These are phyloP conservation scores for Linyphia triangularis DNA, from an alignment of 2,888 invertebrate species.

Conservation along the genomic window DNA sequence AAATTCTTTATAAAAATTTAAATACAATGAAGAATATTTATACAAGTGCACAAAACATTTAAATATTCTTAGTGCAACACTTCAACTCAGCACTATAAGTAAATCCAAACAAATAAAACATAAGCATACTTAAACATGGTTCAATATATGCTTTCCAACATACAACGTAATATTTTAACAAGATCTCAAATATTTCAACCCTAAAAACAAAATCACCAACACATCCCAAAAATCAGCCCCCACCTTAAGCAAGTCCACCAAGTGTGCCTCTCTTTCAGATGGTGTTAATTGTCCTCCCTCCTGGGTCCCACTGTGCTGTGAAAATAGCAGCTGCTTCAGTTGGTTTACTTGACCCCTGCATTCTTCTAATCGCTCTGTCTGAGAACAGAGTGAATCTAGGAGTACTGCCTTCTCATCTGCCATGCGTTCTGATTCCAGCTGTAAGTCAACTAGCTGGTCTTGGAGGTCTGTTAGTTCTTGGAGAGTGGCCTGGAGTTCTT, in stretches of 20 bases:
- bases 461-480: slow-evolving; percentile 95
- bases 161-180: no score
- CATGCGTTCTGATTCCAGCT: slow-evolving; percentile 91
- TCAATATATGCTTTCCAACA: no score
- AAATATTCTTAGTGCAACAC: no score
- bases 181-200: no score
- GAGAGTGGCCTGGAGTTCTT: slow-evolving; percentile 94
- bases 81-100: no score
- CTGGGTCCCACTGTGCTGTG: slow-evolving; percentile 77
- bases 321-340: slow-evolving; percentile 85
- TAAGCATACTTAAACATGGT: no score
- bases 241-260: slow-evolving; percentile 90
- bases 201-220: neutral
- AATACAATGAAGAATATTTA: no score
- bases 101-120: no score
- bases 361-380: slow-evolving; percentile 94
- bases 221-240: neutral
- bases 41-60: no score
- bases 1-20: no score
- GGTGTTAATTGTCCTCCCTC: slow-evolving; percentile 49
- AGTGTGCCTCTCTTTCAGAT: slow-evolving; percentile 82
- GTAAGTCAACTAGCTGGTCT: slow-evolving; percentile 90
- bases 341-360: slow-evolving; percentile 91
- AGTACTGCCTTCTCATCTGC: slow-evolving; percentile 93
- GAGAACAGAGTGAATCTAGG: slow-evolving; percentile 92